Evolutionary conservation across 2,888 invertebrate species (phyloP).

Genomic region (Alloscopus bannaensis): DNA sequence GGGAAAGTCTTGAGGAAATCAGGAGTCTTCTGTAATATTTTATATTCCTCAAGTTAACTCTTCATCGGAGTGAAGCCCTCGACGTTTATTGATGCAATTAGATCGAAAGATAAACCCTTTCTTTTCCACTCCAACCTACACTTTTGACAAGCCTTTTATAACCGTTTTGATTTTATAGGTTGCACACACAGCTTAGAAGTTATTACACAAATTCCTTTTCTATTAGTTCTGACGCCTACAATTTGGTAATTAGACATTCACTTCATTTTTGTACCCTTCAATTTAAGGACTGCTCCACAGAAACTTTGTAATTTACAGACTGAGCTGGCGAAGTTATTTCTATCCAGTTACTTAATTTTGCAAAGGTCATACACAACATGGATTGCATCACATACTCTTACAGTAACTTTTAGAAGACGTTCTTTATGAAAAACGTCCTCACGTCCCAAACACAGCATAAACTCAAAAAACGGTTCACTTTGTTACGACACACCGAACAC

Average conservation of each 20-base stretch:
- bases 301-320: too few species aligned
- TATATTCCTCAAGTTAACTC: too few species aligned
- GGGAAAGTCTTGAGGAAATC: too few species aligned
- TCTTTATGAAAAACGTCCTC: neutral
- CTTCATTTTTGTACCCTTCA: neutral
- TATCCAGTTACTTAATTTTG: too few species aligned
- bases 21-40: too few species aligned
- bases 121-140: neutral
- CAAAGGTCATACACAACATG: too few species aligned
- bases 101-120: neutral
- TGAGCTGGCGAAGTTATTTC: too few species aligned
- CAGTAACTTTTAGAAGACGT: neutral
- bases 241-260: neutral
- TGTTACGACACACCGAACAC: neutral
- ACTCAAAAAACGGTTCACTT: neutral
- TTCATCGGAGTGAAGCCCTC: too few species aligned
- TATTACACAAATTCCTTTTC: too few species aligned
- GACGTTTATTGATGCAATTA: conserved; percentile 14
- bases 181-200: too few species aligned
- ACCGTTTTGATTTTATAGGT: too few species aligned
- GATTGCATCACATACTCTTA: too few species aligned
- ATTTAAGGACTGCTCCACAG: neutral
- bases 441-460: neutral
- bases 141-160: neutral
- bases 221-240: neutral